Percentiles rank a stretch among this genome's conserved stretches.
Conservation (phyloP, 2,113 vertebrate genomes). For the Gymnocephalus cernua region DNA sequence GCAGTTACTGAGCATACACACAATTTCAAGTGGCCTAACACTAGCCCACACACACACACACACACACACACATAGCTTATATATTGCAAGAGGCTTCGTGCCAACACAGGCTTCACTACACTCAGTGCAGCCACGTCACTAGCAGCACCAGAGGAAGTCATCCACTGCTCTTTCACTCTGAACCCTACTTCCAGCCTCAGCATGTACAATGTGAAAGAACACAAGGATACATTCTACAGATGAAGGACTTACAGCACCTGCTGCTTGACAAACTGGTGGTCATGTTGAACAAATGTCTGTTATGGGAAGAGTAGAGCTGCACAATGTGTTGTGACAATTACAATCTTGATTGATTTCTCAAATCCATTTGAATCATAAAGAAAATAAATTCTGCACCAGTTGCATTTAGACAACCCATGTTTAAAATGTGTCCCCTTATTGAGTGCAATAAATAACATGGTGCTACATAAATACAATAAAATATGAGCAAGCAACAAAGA, state of each 20-base stretch:
- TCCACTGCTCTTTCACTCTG: not conserved
- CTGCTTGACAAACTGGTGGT: not conserved
- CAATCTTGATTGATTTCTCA: not conserved
- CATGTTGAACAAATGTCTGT: not conserved
- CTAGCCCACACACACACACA: conserved; percentile 16
- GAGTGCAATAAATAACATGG: not conserved
- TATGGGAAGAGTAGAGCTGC: not conserved
- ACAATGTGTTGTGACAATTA: not conserved
- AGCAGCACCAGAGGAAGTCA: conserved; percentile 30
- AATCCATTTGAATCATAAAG: not conserved
- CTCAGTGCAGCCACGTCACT: conserved; percentile 43
- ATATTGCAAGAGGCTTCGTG: conserved; percentile 30
- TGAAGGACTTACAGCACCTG: not conserved
- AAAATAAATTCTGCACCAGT: not conserved
- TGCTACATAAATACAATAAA: too few species aligned
- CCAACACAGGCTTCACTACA: conserved; percentile 4
- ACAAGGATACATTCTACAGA: not conserved
- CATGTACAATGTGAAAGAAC: not conserved
- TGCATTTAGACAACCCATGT: not conserved
- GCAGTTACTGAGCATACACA: conserved; percentile 39
- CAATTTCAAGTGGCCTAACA: conserved; percentile 48
- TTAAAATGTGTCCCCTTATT: not conserved
- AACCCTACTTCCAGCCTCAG: conserved; percentile 9
- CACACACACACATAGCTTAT: not conserved
- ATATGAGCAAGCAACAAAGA: too few species aligned